A percentile compares a stretch with the other conserved stretches of the same genome.
Conservation (phyloP, 2,797 vertebrate species). For the Triplophysa yarkandensis region DNA sequence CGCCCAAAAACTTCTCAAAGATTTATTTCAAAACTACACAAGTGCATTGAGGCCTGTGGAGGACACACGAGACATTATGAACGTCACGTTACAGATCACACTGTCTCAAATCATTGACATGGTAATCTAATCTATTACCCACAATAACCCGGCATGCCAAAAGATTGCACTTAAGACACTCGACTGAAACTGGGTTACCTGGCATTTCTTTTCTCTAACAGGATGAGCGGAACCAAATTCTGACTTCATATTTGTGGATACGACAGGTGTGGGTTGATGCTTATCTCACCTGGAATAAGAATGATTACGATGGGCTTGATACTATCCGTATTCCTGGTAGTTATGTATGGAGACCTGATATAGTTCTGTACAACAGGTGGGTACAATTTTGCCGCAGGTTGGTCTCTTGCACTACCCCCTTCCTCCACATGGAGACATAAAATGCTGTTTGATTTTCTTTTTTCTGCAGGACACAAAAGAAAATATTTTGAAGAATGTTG, state of each 20-base stretch:
- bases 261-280: conserved; percentile 89
- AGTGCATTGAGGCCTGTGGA: conserved; percentile 85
- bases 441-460: conserved; percentile 62
- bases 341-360: conserved; percentile 92
- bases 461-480: no score
- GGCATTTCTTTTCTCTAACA: conserved; percentile 62
- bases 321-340: conserved; percentile 91
- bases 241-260: conserved; percentile 93
- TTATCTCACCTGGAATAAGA: conserved; percentile 85
- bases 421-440: conserved; percentile 57
- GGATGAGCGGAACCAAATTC: conserved; percentile 93
- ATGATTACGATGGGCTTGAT: conserved; percentile 86
- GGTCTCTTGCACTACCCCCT: conserved; percentile 48
- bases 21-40: conserved; percentile 82
- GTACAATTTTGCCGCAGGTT: conserved; percentile 69
- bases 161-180: no score
- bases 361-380: conserved; percentile 95
- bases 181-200: no score
- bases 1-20: conserved; percentile 85
- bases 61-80: conserved; percentile 84
- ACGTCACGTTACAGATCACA: conserved; percentile 90
- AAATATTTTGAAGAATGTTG: no score
- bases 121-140: conserved; percentile 72
- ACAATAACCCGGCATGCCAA: background rate
- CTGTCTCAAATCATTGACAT: conserved; percentile 94